Percentiles rank a stretch among this genome's conserved stretches.
phyloP scores from a whole-genome alignment of 2,113 vertebrate genomes.

The Catharus fuscescens region DNA sequence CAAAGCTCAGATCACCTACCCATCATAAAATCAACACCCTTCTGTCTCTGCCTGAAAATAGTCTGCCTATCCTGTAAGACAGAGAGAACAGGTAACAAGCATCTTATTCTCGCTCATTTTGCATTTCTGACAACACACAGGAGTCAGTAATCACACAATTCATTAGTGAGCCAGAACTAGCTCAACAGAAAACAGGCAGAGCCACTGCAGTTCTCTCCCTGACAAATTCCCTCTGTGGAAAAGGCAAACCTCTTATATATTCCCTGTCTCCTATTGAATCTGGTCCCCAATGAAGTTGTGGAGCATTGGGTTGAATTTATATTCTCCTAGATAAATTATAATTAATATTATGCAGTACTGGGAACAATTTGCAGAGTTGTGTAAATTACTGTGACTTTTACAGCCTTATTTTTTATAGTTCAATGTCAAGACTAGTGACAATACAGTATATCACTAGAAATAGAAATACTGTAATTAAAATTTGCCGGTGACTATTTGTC shows the following conservation, averaged over 20 bases:
- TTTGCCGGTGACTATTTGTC: neutral
- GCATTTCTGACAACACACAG: neutral
- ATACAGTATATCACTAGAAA: neutral
- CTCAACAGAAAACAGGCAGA: neutral
- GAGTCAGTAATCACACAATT: neutral
- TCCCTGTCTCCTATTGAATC: neutral
- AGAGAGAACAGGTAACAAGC: neutral
- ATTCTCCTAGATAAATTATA: neutral
- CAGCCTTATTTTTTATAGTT: neutral
- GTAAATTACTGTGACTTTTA: neutral
- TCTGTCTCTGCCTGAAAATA: neutral
- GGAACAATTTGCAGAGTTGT: neutral
- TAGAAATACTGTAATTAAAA: neutral
- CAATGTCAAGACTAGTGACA: neutral
- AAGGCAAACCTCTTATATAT: neutral
- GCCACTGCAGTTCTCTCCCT: neutral
- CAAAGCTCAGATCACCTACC: neutral
- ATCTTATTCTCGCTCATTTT: neutral
- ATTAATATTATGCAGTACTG: neutral
- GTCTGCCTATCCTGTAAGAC: neutral
- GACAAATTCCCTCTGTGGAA: neutral
- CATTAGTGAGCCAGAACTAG: neutral
- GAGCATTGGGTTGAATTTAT: neutral
- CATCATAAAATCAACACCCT: neutral
- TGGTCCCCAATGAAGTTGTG: neutral